Evolutionary conservation across 2,797 vertebrate species (phyloP).

Genomic region (Champsocephalus esox): DNA sequence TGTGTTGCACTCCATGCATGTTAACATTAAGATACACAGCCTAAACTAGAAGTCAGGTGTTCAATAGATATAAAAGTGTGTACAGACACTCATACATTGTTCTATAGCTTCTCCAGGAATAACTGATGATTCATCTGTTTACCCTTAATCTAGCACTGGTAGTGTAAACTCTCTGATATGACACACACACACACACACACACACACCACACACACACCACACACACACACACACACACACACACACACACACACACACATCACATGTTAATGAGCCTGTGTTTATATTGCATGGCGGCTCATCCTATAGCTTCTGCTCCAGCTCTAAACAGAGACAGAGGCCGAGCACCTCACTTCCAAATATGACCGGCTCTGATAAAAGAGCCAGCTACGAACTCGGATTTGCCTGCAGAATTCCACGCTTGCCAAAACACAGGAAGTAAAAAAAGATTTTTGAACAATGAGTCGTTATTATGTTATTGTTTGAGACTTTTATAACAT

Average conservation of each 20-base stretch:
- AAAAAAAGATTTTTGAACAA: not conserved
- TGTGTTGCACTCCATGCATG: constrained; percentile 14
- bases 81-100: not conserved
- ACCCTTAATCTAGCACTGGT: constrained; percentile 3
- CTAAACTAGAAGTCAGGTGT: not conserved
- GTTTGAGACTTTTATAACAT: not conserved
- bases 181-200: not conserved
- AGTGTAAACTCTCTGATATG: constrained; percentile 12
- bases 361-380: constrained; percentile 35
- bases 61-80: not conserved
- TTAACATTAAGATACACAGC: constrained; percentile 20
- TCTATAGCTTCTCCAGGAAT: constrained; percentile 7
- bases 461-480: not conserved
- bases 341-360: constrained; percentile 31
- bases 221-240: constrained; percentile 8
- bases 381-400: constrained; percentile 10
- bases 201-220: not conserved
- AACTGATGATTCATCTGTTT: constrained; percentile 33
- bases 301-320: constrained; percentile 25
- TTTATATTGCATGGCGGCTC: constrained; percentile 40
- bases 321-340: constrained; percentile 34
- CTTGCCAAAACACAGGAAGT: not conserved
- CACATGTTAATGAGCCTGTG: constrained; percentile 20
- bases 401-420: not conserved
- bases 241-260: not conserved